Base-by-base conservation (phyloP, 2,113 vertebrate genomes). In the Coregonus clupeaformis region DNA sequence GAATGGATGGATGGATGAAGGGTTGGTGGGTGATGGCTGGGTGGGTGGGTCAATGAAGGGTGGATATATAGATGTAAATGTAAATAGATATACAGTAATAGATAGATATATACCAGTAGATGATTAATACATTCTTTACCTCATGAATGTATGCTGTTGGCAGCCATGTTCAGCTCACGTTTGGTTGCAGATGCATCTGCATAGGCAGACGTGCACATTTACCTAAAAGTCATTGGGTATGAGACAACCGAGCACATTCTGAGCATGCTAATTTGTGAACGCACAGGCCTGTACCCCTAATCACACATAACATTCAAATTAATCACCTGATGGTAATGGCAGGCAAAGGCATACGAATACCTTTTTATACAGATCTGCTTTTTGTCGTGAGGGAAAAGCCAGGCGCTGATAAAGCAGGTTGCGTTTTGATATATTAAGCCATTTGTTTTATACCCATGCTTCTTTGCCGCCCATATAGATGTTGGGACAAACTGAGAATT, bases 251-350 rank as follows among this genome's bases (percentile, higher is more conserved):
- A 86, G 86, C 87, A 88, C 89, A 77, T 89, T 89, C 86, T 69
- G 68, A 52, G 80, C 89, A 91, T 88, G 88, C 86, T 90, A 90
- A 89, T 90, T 89, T 87, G 89, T 83, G 85, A 81, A 81, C 76
- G 76, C 77, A 55, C 87, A 80, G 86, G 83, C 83, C 85, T 85
- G 83, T 18, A 1, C 64, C 83, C 86, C 83, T 90, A 90, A 92
- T 91, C 90, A 90, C 88, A 87, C 86, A 88, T 88, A 91, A 88
- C 89, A 90, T 88, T 88, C 87, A 90, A 90, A 90, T 87, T 86
- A 91, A 86, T 88, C 82, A 81, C 87, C 84, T 82, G 87, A 89
- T 88, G 87, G 84, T 90, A 89, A 90, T 87, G 84, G 85, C 84
- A 89, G 88, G 87, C 83, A 87, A 84, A 71, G 70, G 70, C 65